Conservation (phyloP, 1,140 invertebrate species). For the Triops longicaudatus region DNA sequence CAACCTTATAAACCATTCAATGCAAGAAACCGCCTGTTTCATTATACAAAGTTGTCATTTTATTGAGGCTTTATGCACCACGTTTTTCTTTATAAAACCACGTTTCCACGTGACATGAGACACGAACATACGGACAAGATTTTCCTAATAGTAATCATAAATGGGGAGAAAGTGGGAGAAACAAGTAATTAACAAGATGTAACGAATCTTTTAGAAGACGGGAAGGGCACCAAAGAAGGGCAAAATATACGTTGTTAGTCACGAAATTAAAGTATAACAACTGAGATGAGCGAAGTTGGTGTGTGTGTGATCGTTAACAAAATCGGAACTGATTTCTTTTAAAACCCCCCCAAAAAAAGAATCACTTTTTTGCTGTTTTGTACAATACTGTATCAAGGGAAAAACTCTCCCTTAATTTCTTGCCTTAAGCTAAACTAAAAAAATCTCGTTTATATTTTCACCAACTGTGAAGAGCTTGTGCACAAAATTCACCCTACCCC, state of each 20-base stretch:
- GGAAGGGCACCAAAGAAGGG: neutral
- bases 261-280: neutral
- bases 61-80: slow-evolving; percentile 12
- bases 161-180: neutral
- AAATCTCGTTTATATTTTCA: no score
- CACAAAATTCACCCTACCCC: neutral
- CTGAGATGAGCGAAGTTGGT: neutral
- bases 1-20: no score
- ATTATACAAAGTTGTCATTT: slow-evolving; percentile 13
- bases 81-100: slow-evolving; percentile 13
- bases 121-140: neutral
- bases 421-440: neutral
- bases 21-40: neutral
- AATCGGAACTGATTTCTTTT: neutral
- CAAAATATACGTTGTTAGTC: neutral
- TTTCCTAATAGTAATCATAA: neutral
- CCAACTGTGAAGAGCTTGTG: neutral
- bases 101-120: slow-evolving; percentile 7
- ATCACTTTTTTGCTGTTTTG: slow-evolving; percentile 12
- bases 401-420: neutral
- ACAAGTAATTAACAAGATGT: slow-evolving; percentile 4
- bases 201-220: neutral
- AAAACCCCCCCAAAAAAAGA: neutral
- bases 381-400: slow-evolving; percentile 8
- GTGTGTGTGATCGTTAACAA: neutral